These are phyloP conservation scores for Arctopsyche grandis DNA, from an alignment of 1,140 invertebrate species.

Conservation along the genomic window DNA sequence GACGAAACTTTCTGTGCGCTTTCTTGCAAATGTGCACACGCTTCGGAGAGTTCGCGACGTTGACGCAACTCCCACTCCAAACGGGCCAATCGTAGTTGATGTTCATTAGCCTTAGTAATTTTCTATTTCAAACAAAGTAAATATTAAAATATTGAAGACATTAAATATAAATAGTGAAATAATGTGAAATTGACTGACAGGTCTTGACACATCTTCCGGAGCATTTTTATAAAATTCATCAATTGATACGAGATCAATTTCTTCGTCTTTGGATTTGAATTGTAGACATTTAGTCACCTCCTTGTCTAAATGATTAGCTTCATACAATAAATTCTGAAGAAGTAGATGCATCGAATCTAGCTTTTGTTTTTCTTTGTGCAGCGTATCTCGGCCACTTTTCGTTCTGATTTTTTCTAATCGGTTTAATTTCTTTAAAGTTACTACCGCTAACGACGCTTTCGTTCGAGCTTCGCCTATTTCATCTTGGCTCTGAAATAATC, in stretches of 20 bases:
- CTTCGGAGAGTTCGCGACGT: slow-evolving; percentile 81
- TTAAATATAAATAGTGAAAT: not conserved
- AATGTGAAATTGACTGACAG: slow-evolving; percentile 67
- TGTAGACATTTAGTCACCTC: slow-evolving; percentile 94
- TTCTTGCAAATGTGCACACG: slow-evolving; percentile 79
- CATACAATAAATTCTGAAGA: slow-evolving; percentile 95
- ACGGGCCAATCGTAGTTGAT: slow-evolving; percentile 85
- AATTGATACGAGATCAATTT: slow-evolving; percentile 86
- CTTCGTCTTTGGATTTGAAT: slow-evolving; percentile 95
- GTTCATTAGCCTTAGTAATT: slow-evolving; percentile 74
- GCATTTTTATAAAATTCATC: slow-evolving; percentile 89
- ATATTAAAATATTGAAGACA: not conserved
- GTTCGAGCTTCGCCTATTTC: slow-evolving; percentile 74
- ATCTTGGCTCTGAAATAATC: slow-evolving; percentile 67
- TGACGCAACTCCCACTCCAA: slow-evolving; percentile 94
- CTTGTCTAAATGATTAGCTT: slow-evolving; percentile 91
- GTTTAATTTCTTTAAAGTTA: slow-evolving; percentile 89
- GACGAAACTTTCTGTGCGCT: slow-evolving; percentile 80
- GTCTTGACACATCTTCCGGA: slow-evolving; percentile 75
- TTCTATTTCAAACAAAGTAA: slow-evolving; percentile 62
- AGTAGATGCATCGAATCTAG: slow-evolving; percentile 91
- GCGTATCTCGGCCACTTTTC: slow-evolving; percentile 81
- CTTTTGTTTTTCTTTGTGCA: slow-evolving; percentile 82
- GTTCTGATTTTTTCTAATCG: slow-evolving; percentile 88
- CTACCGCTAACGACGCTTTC: slow-evolving; percentile 78